Evolutionary conservation across 53 echinoderm and acorn worm genomes (phyloP), one percentile per base, ranked within the genome.

Genomic region (Henricia sp.): DNA sequence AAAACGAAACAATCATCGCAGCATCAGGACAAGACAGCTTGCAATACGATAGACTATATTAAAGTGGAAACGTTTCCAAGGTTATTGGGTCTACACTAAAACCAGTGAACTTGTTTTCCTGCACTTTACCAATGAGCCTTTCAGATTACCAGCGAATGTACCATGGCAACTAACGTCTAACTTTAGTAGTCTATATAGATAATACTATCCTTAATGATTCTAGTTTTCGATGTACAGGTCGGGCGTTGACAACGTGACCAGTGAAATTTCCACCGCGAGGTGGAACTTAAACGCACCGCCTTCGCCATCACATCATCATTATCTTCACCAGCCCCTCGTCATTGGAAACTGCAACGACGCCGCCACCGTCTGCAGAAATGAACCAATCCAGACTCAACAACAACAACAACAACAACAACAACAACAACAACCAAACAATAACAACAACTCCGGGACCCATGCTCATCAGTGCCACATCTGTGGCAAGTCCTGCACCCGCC

Each of bases 401-500:
- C 42, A 12, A 42, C 40, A 43, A 68, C 41, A 68, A 21, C 43
- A 66, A 23, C 16, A 44, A 25, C 70, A 70, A 70, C 39, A n/a
- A 39, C 17, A 20, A 36, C 40, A 10, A 5, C 20, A 39, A 38
- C 65, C 19, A 57, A 0, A n/a, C n/a, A n/a, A n/a, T n/a, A n/a
- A n/a, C n/a, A 23, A 13, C 30, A 25, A 2, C 70, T 13, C 42
- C 77, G 17, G 25, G 44, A 11, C 43, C 29, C 63, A 64, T 34
- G 68, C 21, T 17, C 82, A 83, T 52, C 50, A 66, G 35, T 95
- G 95, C 33, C 82, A 65, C 25, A 72, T 93, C 53, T 95, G 95
- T 67, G 82, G 88, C 3, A 95, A 95, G 86, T 37, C 83, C 5
- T 95, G 87, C 83, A 89, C 90, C 32, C 90, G 93, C 24, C 93